Base-by-base conservation (phyloP, 2,797 vertebrate genomes). In the Notolabrus celidotus region DNA sequence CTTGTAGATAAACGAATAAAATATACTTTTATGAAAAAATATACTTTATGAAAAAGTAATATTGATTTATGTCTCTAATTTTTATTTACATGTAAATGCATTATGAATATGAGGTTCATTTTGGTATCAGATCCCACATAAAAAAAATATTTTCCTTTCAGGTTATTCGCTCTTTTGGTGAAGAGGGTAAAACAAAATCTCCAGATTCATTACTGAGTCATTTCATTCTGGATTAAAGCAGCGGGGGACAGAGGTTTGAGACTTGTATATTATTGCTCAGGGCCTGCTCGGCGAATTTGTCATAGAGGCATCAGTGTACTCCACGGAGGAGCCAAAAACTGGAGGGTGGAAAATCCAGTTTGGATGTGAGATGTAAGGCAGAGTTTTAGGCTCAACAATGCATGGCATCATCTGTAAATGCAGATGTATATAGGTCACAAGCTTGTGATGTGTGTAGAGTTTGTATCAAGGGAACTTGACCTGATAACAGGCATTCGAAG, bases 231-330 rank as follows among this genome's bases (percentile, higher is more conserved):
- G 74, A 78, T 74, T 60, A 67, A 6, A 54, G 45, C 31, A 29
- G 64, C 31, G 51, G 49, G 57, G 56, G 36, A 73, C 38, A 60
- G 31, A 45, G 53, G 36, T 43, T 55, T 67, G 65, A 42, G 57
- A 80, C 41, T 75, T 54, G 43, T 54, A 10, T 56, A 31, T 72
- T 76, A 74, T 61, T 73, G 69, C 63, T 79, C 31, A 38, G 36
- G 55, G 71, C 55, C 80, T 49, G 71, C 62, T 81, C 75, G 56
- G 70, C 66, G 52, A 77, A 84, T 68, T 72, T 77, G 65, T 82
- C 81, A 83, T 47, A 70, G 49, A 84, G 71, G 67, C 70, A 69
- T 81, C 59, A 63, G 42, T 54, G 31, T 57, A 61, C 34, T 72
- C 42, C 34, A 64, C 45, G 62, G 29, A 65, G 63, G 73, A 52